A percentile compares a stretch with the other conserved stretches of the same genome.
Evolutionary conservation across 2,113 vertebrate species (phyloP).

Genomic region (Candoia aspera): DNA sequence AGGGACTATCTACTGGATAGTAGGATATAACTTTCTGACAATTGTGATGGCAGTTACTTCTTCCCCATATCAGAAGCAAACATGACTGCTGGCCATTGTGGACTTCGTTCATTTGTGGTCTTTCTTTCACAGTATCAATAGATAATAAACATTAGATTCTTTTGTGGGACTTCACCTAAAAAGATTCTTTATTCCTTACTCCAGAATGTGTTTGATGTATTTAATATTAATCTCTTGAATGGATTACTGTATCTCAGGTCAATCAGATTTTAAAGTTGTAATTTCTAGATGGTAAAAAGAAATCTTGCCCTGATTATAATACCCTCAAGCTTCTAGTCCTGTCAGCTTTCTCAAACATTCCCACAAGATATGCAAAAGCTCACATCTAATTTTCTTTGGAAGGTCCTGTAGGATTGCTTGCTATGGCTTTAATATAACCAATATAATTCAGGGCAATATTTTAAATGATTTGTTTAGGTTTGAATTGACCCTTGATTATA

Average conservation of each 20-base stretch:
- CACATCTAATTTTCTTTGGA: not conserved
- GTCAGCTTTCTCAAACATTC: not conserved
- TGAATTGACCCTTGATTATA: not conserved
- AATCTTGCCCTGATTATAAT: not conserved
- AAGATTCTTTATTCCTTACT: not conserved
- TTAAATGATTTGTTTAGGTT: not conserved
- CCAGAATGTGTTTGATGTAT: not conserved
- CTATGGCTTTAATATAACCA: not conserved
- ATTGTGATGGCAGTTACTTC: no score
- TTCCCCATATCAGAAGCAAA: not conserved
- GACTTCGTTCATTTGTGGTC: not conserved
- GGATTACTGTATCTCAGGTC: not conserved
- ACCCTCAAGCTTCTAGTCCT: not conserved
- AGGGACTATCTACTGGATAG: not conserved
- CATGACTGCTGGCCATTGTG: not conserved
- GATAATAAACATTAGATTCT: not conserved
- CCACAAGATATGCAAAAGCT: not conserved
- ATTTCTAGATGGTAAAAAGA: not conserved
- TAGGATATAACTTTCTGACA: not conserved
- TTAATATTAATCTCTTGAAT: not conserved
- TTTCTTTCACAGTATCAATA: not conserved
- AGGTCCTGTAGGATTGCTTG: not conserved
- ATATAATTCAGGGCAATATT: not conserved
- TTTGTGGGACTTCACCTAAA: not conserved
- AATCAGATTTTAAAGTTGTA: not conserved